phyloP scores from a whole-genome alignment of 2,888 invertebrate species.

The Prosopocoilus inquinatus region DNA sequence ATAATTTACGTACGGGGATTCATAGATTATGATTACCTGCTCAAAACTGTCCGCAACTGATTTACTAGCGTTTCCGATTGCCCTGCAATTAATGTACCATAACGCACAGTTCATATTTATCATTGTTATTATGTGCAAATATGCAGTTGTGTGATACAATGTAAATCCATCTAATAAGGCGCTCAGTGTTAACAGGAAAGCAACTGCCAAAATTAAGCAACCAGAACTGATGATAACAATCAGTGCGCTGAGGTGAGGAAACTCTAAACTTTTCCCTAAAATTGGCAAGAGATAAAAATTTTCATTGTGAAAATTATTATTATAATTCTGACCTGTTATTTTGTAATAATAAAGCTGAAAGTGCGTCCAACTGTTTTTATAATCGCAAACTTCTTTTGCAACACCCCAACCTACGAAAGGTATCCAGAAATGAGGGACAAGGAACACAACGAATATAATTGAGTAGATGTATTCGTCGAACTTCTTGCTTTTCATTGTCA shows the following conservation, averaged over 20 bases:
- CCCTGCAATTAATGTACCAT: conserved; percentile 69
- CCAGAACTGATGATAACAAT: conserved; percentile 63
- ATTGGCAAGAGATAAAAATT: conserved; percentile 1
- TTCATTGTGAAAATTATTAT: not conserved
- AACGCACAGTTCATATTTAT: conserved; percentile 71
- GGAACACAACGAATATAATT: conserved; percentile 63
- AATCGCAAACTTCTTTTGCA: conserved; percentile 65
- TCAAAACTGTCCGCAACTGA: conserved; percentile 47
- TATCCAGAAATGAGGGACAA: conserved; percentile 69
- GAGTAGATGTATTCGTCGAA: conserved; percentile 72
- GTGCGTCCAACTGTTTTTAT: conserved; percentile 67
- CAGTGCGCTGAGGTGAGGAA: conserved; percentile 59
- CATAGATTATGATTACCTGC: conserved; percentile 31
- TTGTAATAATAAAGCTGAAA: conserved; percentile 59
- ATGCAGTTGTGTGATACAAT: conserved; percentile 61
- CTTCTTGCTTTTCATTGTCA: conserved; percentile 58
- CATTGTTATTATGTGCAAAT: conserved; percentile 68
- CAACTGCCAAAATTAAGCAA: conserved; percentile 60
- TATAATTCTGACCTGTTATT: conserved; percentile 41
- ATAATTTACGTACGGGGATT: not conserved
- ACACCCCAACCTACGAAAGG: conserved; percentile 71
- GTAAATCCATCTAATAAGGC: conserved; percentile 64
- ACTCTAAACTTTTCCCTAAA: conserved; percentile 60
- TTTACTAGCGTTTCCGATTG: conserved; percentile 59
- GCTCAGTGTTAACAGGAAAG: conserved; percentile 60